phyloP scores from a whole-genome alignment of 2,113 vertebrate genomes.

The Megaleporinus macrocephalus region DNA sequence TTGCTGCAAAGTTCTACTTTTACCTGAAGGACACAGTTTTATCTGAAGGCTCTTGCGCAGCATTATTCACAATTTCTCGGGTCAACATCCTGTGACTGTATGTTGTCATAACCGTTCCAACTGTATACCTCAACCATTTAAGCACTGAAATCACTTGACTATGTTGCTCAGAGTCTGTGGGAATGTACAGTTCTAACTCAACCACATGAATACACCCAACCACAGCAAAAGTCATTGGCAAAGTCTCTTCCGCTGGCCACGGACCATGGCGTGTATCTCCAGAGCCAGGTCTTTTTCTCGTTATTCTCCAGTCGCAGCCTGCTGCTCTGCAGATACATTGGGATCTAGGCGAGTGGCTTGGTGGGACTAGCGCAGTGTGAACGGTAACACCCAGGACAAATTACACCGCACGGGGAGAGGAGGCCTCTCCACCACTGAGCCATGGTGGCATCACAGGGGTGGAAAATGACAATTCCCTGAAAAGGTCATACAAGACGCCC shows the following conservation, averaged over 20 bases:
- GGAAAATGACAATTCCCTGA: conserved; percentile 85
- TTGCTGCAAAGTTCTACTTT: background rate
- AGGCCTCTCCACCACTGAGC: conserved; percentile 71
- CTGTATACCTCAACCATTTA: conserved; percentile 27
- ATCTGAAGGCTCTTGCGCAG: background rate
- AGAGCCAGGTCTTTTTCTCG: conserved; percentile 64
- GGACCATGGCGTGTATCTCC: conserved; percentile 68
- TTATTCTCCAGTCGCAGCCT: conserved; percentile 74
- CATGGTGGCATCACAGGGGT: conserved; percentile 78
- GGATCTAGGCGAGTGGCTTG: conserved; percentile 67
- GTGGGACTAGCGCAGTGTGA: conserved; percentile 72
- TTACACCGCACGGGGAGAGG: conserved; percentile 68
- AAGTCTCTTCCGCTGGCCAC: conserved; percentile 58
- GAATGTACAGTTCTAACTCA: conserved; percentile 59
- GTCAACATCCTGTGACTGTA: conserved; percentile 26
- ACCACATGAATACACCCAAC: conserved; percentile 49
- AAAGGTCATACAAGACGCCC: conserved; percentile 82
- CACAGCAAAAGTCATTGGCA: conserved; percentile 37
- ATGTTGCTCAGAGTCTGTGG: conserved; percentile 44
- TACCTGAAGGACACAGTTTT: conserved; percentile 14
- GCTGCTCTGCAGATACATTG: conserved; percentile 74
- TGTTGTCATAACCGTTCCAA: conserved; percentile 40
- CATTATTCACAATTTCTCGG: conserved; percentile 26
- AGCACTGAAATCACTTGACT: conserved; percentile 58
- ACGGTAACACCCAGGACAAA: conserved; percentile 78